Evolutionary conservation across 2,888 invertebrate species (phyloP).

Genomic region (Napeogenes inachia): DNA sequence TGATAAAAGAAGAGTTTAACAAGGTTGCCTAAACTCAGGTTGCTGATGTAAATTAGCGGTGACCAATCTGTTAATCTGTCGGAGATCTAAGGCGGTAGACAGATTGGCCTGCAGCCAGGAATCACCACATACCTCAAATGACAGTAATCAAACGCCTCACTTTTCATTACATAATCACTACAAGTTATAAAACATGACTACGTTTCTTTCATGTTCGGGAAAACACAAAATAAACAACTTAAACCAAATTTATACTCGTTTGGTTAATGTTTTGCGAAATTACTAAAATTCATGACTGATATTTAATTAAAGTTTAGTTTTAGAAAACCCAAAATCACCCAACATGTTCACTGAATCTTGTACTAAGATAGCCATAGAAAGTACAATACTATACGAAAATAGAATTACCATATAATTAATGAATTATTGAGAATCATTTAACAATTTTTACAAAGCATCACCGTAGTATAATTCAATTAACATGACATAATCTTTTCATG

Average conservation of each 20-base stretch:
- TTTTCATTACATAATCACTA: conserved; percentile 18
- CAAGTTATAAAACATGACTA: conserved; percentile 9
- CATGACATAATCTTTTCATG: conserved; percentile 10
- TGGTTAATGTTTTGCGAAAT: background rate
- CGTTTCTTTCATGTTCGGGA: conserved; percentile 5
- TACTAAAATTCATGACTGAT: no score
- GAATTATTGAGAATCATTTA: background rate
- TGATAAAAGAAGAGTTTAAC: no score
- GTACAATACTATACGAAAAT: background rate
- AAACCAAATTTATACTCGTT: background rate
- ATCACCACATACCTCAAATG: conserved; percentile 27
- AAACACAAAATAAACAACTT: background rate
- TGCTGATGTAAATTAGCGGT: conserved; percentile 20
- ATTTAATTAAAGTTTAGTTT: no score
- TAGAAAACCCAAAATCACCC: no score
- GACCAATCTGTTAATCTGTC: conserved; percentile 27
- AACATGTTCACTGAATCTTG: no score
- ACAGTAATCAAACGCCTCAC: conserved; percentile 29
- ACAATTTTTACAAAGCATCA: background rate
- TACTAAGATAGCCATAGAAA: no score
- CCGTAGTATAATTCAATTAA: conserved; percentile 12
- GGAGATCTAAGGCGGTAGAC: conserved; percentile 27
- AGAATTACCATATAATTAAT: background rate
- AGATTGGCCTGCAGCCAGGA: conserved; percentile 30
- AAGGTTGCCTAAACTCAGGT: conserved; percentile 19